These are phyloP conservation scores for Notarius quadriscutis DNA, from an alignment of 2,113 vertebrate genomes.

Conservation along the genomic window DNA sequence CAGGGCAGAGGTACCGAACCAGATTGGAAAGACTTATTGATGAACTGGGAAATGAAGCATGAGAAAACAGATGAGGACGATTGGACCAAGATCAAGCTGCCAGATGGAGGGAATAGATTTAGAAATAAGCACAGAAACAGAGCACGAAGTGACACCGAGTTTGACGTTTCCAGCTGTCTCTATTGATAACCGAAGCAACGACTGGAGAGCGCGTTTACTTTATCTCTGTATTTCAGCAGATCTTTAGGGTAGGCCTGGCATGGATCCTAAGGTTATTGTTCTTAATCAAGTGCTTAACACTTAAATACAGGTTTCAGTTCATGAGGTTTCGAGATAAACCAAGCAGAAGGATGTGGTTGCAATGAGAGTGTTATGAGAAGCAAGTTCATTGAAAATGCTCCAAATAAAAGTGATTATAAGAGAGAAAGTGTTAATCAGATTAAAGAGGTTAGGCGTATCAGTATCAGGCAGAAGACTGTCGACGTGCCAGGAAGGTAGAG, in stretches of 20 bases:
- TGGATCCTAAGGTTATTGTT: not conserved
- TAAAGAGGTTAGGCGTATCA: not conserved
- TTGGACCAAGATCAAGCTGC: not conserved
- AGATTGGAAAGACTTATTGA: constrained; percentile 12
- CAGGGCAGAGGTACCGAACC: not conserved
- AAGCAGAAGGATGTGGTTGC: not conserved
- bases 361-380: not conserved
- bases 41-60: constrained; percentile 18
- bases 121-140: not conserved
- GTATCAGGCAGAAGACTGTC: no score
- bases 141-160: no score
- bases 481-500: no score
- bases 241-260: not conserved
- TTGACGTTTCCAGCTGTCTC: not conserved
- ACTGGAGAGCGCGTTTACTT: not conserved
- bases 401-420: no score
- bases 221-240: not conserved
- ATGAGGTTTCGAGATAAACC: not conserved
- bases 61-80: constrained; percentile 5
- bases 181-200: not conserved
- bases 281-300: not conserved
- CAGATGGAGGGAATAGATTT: constrained; percentile 23
- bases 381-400: no score
- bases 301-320: not conserved
- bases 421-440: not conserved